These are phyloP conservation scores for Spodoptera litura DNA, from an alignment of 1,140 invertebrate genomes.

Conservation along the genomic window DNA sequence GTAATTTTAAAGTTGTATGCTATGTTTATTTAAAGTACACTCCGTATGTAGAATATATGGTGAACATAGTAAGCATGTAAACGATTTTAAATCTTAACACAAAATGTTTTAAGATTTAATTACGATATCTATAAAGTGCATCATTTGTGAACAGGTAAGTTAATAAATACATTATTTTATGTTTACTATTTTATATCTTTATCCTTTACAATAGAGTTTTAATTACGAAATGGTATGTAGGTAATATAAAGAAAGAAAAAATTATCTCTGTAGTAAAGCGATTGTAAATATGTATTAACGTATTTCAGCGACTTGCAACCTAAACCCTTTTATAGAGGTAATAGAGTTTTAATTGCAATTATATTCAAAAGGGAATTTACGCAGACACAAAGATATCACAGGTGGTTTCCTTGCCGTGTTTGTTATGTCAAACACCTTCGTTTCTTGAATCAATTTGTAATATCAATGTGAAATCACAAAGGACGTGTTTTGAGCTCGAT, in stretches of 20 bases:
- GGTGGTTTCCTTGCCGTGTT: not conserved
- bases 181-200: not conserved
- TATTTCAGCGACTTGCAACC: not conserved
- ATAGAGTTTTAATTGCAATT: constrained; percentile 21
- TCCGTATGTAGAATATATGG: too few species aligned
- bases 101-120: too few species aligned
- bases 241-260: not conserved
- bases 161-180: not conserved
- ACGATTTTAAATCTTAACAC: too few species aligned
- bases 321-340: constrained; percentile 1
- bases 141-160: too few species aligned
- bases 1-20: too few species aligned
- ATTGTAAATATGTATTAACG: constrained; percentile 23
- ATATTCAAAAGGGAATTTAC: not conserved
- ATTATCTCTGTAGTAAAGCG: not conserved
- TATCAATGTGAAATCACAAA: not conserved
- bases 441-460: not conserved
- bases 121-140: too few species aligned
- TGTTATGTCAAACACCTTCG: constrained; percentile 35
- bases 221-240: constrained; percentile 15
- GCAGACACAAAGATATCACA: not conserved
- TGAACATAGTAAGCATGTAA: too few species aligned
- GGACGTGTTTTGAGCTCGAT: not conserved
- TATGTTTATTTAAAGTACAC: too few species aligned
- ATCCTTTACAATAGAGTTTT: constrained; percentile 1